phyloP scores from a whole-genome alignment of 1,140 invertebrate species.

The Drosophila ficusphila region DNA sequence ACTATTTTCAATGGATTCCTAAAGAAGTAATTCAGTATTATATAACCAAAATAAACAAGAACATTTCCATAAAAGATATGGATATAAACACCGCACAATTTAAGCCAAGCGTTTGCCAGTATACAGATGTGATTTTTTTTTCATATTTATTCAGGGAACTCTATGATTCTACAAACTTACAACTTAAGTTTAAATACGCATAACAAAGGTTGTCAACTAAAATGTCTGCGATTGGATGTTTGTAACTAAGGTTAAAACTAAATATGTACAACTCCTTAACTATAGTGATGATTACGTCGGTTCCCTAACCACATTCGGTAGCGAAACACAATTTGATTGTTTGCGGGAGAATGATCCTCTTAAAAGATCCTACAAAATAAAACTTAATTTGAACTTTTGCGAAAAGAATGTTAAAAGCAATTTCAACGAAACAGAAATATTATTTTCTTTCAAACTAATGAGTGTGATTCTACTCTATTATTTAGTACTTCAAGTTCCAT shows the following conservation, averaged over 20 bases:
- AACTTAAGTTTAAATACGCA: conserved; percentile 26
- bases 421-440: conserved; percentile 13
- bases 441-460: not conserved
- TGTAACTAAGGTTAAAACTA: conserved; percentile 23
- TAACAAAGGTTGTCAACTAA: conserved; percentile 21
- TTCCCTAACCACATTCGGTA: not conserved
- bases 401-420: conserved; percentile 30
- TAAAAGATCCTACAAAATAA: conserved; percentile 2
- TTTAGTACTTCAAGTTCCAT: conserved; percentile 17
- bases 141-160: conserved; percentile 41
- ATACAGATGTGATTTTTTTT: conserved; percentile 18
- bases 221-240: conserved; percentile 9
- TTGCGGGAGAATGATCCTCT: conserved; percentile 3
- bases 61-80: not conserved
- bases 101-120: not conserved
- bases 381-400: conserved; percentile 18
- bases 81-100: not conserved
- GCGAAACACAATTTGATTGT: conserved; percentile 40
- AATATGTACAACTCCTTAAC: conserved; percentile 22
- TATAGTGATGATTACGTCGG: conserved; percentile 19
- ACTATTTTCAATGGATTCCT: conserved; percentile 14
- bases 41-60: not conserved
- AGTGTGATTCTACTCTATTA: conserved; percentile 6
- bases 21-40: conserved; percentile 19
- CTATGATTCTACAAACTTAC: conserved; percentile 33